Evolutionary conservation across 2,797 vertebrate species (phyloP).

Genomic region (Sylvilagus floridanus): DNA sequence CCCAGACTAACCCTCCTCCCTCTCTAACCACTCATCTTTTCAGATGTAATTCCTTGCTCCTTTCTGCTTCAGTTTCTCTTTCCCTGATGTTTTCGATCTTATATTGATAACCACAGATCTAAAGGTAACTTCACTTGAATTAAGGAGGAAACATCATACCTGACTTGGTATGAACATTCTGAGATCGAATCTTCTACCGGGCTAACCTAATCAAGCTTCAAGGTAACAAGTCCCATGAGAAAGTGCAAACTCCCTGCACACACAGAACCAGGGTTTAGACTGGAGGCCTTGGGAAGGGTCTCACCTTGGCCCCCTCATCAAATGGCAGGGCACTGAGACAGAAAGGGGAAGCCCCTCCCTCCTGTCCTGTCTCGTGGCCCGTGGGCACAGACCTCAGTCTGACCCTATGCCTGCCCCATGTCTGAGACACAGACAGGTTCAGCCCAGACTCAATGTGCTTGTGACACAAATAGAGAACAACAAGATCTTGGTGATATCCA

Average conservation of each 20-base stretch:
- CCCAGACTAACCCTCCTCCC: neutral
- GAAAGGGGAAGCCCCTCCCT: neutral
- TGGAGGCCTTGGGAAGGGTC: neutral
- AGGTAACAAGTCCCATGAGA: neutral
- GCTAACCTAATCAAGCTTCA: neutral
- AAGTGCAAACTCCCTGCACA: neutral
- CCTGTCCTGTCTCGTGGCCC: neutral
- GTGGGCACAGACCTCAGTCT: neutral
- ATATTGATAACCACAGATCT: neutral
- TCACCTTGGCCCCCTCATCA: neutral
- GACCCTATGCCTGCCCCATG: neutral
- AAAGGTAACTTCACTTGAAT: slow-evolving; percentile 23
- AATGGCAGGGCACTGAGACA: rapidly evolving
- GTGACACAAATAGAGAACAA: neutral
- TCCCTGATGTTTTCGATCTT: slow-evolving; percentile 21
- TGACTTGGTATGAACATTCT: neutral
- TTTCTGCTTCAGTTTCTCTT: neutral
- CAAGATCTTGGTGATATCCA: neutral
- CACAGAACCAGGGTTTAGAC: neutral
- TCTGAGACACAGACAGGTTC: neutral
- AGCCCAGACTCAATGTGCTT: neutral
- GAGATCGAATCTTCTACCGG: neutral
- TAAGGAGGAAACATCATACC: neutral
- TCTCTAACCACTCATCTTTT: neutral
- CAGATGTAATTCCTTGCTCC: neutral